Evolutionary conservation across 2,797 vertebrate species (phyloP).

Genomic region (Sebastes steindachneri): DNA sequence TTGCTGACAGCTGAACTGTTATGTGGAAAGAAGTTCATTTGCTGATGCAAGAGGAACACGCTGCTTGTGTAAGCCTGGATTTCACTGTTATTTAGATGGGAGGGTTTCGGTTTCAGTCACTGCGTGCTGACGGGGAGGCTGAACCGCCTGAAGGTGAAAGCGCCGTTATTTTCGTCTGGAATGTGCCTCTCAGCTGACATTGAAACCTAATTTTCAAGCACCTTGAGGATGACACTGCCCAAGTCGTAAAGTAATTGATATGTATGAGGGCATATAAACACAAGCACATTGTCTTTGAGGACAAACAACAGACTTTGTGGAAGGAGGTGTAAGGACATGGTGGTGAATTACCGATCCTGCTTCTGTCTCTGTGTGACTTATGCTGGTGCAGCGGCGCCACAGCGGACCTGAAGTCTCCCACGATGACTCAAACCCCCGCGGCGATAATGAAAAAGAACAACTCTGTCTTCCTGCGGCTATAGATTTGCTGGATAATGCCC

Average conservation of each 20-base stretch:
- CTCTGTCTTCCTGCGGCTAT: constrained; percentile 39
- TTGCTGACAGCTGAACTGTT: constrained; percentile 71
- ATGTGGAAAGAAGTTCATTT: constrained; percentile 69
- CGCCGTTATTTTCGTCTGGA: constrained; percentile 62
- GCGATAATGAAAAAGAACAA: constrained; percentile 65
- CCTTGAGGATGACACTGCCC: constrained; percentile 76
- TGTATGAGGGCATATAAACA: constrained; percentile 74
- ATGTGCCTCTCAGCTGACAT: constrained; percentile 73
- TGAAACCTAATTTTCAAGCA: constrained; percentile 80
- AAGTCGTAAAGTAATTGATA: constrained; percentile 78
- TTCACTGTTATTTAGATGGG: constrained; percentile 55
- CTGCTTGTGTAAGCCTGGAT: constrained; percentile 70
- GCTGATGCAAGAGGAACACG: constrained; percentile 75
- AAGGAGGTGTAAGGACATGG: constrained; percentile 59
- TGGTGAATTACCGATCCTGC: constrained; percentile 49
- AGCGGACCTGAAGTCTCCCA: constrained; percentile 39
- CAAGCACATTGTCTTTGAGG: constrained; percentile 66
- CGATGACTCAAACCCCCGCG: constrained; percentile 54
- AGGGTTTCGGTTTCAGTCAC: constrained; percentile 66
- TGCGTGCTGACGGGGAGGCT: constrained; percentile 33
- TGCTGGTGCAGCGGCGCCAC: constrained; percentile 31
- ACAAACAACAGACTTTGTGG: constrained; percentile 62
- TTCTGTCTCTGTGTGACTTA: constrained; percentile 54
- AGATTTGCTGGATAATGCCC: constrained; percentile 46
- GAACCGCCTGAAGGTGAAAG: constrained; percentile 64